Conservation (phyloP, 2,797 vertebrate genomes). For the Thripadectes ignobilis region DNA sequence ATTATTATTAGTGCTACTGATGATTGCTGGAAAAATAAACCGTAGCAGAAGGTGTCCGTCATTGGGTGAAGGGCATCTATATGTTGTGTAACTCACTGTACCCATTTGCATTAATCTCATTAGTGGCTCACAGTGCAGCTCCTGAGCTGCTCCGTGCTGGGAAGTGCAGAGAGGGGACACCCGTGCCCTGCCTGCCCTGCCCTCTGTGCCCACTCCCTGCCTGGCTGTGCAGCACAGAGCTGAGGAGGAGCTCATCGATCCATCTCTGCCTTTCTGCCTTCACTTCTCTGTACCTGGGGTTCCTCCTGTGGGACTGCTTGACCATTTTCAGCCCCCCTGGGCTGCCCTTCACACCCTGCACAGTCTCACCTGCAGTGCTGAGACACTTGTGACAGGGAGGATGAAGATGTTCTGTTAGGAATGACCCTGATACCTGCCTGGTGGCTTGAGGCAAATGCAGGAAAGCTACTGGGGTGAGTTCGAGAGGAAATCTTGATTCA, state of each 20-base stretch:
- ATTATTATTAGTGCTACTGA: conserved; percentile 70
- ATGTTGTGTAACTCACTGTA: conserved; percentile 4
- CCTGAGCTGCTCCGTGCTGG: background rate
- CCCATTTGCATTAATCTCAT: conserved; percentile 52
- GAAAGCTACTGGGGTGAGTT: background rate
- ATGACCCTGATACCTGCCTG: background rate
- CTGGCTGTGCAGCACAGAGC: background rate
- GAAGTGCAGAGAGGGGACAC: background rate
- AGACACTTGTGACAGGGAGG: background rate
- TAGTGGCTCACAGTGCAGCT: background rate
- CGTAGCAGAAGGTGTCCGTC: conserved; percentile 60
- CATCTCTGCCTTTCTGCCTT: background rate
- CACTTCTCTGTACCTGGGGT: background rate
- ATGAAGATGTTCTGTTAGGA: background rate
- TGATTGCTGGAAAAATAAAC: conserved; percentile 64
- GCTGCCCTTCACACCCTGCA: background rate
- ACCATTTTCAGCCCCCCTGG: background rate
- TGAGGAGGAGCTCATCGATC: background rate
- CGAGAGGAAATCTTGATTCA: background rate
- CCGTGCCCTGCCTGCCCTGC: background rate
- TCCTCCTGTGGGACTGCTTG: background rate
- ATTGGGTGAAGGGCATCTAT: conserved; percentile 66
- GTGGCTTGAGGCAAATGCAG: background rate
- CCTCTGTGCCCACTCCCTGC: background rate
- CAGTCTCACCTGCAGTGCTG: accelerated